phyloP scores from a whole-genome alignment of 2,797 vertebrate genomes.

The Gymnothorax javanicus region DNA sequence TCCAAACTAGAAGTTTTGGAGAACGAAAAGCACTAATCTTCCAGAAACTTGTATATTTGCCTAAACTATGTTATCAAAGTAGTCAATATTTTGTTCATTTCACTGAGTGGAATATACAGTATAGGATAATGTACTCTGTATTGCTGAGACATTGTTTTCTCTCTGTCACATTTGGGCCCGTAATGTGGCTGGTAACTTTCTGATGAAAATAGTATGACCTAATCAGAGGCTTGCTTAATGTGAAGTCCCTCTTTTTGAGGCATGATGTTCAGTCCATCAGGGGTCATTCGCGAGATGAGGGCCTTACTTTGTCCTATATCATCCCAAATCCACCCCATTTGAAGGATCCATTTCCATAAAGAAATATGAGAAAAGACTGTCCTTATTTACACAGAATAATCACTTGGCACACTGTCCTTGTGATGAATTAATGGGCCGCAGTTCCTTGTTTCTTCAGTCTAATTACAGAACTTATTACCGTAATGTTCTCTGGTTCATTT shows the following conservation, averaged over 20 bases:
- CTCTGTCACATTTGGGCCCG: background rate
- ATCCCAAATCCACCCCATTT: background rate
- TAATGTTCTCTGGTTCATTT: background rate
- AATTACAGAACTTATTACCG: background rate
- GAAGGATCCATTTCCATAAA: background rate
- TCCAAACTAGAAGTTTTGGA: background rate
- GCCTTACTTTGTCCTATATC: background rate
- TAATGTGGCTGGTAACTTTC: background rate
- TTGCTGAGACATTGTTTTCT: background rate
- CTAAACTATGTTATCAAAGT: background rate
- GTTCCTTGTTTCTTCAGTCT: background rate
- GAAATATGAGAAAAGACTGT: background rate
- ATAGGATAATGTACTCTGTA: background rate
- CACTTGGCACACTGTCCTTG: background rate
- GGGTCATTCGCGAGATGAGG: background rate
- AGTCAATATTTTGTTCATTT: background rate
- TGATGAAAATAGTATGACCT: background rate
- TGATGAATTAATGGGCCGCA: constrained; percentile 2
- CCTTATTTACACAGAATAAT: background rate
- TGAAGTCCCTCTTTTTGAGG: background rate
- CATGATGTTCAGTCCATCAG: background rate
- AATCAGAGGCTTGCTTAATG: background rate
- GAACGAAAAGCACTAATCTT: background rate
- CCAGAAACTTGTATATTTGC: background rate
- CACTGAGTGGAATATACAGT: background rate